These are phyloP conservation scores for Porphyrio hochstetteri DNA, from an alignment of 2,113 vertebrate genomes.

Conservation along the genomic window DNA sequence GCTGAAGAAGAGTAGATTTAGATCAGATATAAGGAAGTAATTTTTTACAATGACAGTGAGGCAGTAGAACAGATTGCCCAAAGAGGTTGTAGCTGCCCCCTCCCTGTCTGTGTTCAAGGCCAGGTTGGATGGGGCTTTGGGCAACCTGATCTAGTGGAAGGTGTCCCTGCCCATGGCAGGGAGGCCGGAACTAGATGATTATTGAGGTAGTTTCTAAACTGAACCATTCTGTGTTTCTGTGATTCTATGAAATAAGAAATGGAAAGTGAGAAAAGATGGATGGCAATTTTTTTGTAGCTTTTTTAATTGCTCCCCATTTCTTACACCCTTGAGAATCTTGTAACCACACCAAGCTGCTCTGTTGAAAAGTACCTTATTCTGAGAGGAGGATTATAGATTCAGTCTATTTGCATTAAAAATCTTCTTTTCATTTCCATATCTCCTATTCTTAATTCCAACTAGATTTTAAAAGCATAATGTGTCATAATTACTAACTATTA, in stretches of 20 bases:
- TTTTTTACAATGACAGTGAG: too few species aligned
- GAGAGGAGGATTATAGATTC: not conserved
- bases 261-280: not conserved
- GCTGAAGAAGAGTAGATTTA: too few species aligned
- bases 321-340: not conserved
- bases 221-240: too few species aligned
- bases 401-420: not conserved
- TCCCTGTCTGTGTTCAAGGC: too few species aligned
- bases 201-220: too few species aligned
- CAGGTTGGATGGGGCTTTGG: too few species aligned
- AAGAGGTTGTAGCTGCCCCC: too few species aligned
- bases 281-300: not conserved
- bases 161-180: too few species aligned
- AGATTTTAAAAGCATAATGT: not conserved
- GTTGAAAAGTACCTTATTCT: not conserved
- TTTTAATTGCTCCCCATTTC: not conserved
- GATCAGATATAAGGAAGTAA: too few species aligned
- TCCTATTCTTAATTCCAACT: not conserved
- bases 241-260: not conserved
- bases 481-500: not conserved
- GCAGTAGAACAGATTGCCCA: too few species aligned
- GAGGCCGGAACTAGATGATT: too few species aligned
- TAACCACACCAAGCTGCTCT: not conserved
- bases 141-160: too few species aligned
- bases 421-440: not conserved